These are phyloP conservation scores for Cephus cinctus DNA, from an alignment of 1,140 invertebrate genomes.

Conservation along the genomic window DNA sequence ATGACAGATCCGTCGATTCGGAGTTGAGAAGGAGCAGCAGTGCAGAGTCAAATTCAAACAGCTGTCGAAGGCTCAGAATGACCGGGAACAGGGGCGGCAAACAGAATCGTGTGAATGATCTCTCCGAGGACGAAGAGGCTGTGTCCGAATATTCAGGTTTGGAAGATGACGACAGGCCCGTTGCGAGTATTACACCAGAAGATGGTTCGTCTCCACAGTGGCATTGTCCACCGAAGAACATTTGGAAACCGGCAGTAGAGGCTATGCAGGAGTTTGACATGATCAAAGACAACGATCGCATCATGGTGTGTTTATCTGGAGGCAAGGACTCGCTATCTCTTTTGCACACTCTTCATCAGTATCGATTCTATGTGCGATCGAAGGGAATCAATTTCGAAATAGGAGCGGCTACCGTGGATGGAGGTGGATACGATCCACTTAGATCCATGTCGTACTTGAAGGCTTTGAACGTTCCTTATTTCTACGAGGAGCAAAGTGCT, in stretches of 20 bases:
- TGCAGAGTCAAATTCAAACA: conserved; percentile 43
- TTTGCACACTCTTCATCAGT: conserved; percentile 81
- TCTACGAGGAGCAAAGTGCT: conserved; percentile 66
- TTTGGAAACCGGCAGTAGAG: conserved; percentile 81
- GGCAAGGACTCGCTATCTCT: conserved; percentile 80
- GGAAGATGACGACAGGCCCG: conserved; percentile 6
- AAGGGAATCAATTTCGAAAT: conserved; percentile 77
- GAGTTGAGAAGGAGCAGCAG: conserved; percentile 49
- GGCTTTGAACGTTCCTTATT: conserved; percentile 67
- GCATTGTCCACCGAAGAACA: conserved; percentile 75
- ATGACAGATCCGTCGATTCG: conserved; percentile 55
- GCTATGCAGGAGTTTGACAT: conserved; percentile 83
- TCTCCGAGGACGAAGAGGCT: conserved; percentile 47
- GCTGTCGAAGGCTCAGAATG: conserved; percentile 19
- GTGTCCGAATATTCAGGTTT: conserved; percentile 17
- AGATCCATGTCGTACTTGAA: conserved; percentile 69
- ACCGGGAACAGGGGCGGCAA: conserved; percentile 22
- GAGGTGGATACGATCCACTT: conserved; percentile 65
- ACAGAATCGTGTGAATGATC: conserved; percentile 31
- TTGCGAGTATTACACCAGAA: not conserved
- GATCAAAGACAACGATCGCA: conserved; percentile 79
- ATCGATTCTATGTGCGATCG: conserved; percentile 73
- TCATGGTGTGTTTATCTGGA: conserved; percentile 78
- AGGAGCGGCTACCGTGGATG: conserved; percentile 74
- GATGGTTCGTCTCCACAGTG: conserved; percentile 52